phyloP scores from a whole-genome alignment of 2,888 invertebrate species.

The Scotopteryx bipunctaria region DNA sequence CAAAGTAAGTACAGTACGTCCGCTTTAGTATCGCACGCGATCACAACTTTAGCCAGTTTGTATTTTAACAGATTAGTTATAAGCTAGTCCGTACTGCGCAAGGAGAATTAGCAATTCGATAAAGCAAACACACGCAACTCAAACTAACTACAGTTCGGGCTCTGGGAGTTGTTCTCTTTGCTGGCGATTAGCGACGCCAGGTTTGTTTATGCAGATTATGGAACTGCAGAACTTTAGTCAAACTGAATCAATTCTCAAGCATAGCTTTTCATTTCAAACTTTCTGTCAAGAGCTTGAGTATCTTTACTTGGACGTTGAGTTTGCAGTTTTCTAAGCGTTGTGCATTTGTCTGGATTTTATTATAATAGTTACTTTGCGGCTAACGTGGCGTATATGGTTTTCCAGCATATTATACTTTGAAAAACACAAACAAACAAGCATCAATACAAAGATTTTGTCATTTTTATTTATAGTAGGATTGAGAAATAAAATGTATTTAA shows the following conservation, averaged over 20 bases:
- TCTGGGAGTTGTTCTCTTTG: slow-evolving; percentile 27
- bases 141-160: slow-evolving; percentile 29
- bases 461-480: too few species aligned
- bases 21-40: slow-evolving; percentile 41
- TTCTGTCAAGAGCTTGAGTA: neutral
- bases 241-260: slow-evolving; percentile 1
- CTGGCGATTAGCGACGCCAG: slow-evolving; percentile 19
- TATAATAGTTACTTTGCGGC: too few species aligned
- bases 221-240: neutral
- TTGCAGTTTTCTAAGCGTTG: too few species aligned
- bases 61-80: slow-evolving; percentile 49
- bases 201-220: slow-evolving; percentile 12
- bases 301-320: too few species aligned
- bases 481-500: too few species aligned
- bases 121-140: slow-evolving; percentile 49
- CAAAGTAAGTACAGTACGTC: slow-evolving; percentile 38
- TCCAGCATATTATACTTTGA: too few species aligned
- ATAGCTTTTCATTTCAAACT: slow-evolving; percentile 1
- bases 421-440: too few species aligned
- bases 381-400: too few species aligned
- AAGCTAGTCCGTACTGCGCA: slow-evolving; percentile 36
- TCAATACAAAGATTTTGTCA: too few species aligned
- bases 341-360: too few species aligned
- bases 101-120: slow-evolving; percentile 49
- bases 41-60: slow-evolving; percentile 37